These are phyloP conservation scores for Lycaena phlaeas DNA, from an alignment of 2,888 invertebrate species.

Conservation along the genomic window DNA sequence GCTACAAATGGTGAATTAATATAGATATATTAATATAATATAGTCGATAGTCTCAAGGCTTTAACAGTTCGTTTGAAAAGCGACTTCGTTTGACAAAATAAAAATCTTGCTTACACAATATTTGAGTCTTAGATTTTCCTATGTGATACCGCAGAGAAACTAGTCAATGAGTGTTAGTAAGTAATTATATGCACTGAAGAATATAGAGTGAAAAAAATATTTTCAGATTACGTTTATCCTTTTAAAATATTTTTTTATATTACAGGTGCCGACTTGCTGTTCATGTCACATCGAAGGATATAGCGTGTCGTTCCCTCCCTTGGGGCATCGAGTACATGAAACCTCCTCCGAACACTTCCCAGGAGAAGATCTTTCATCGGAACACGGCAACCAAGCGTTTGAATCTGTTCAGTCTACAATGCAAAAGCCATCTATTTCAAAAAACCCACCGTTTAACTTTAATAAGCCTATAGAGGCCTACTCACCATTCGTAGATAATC, in stretches of 20 bases:
- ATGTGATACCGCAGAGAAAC: too few relatives aligned
- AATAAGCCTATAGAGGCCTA: constrained; percentile 48
- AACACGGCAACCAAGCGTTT: constrained; percentile 58
- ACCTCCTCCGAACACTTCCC: constrained; percentile 70
- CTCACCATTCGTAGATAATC: constrained; percentile 39
- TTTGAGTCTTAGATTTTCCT: too few relatives aligned
- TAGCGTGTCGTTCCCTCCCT: constrained; percentile 77
- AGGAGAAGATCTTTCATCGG: constrained; percentile 67
- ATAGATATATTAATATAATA: too few relatives aligned
- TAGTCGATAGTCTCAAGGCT: too few relatives aligned
- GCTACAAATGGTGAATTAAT: too few relatives aligned
- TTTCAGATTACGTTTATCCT: too few relatives aligned
- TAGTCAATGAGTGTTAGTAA: too few relatives aligned
- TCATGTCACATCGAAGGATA: constrained; percentile 87
- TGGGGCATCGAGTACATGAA: constrained; percentile 66
- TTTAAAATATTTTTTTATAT: constrained; percentile 6
- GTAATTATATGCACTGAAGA: too few relatives aligned
- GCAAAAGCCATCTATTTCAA: constrained; percentile 43
- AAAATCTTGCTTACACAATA: too few relatives aligned
- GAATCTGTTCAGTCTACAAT: constrained; percentile 56
- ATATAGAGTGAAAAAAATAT: too few relatives aligned
- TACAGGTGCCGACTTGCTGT: constrained; percentile 83
- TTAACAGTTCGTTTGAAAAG: too few relatives aligned
- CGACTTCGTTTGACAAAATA: too few relatives aligned
- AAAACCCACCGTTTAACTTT: constrained; percentile 42